phyloP scores from a whole-genome alignment of 2,797 vertebrate genomes.

The Mycteria americana region DNA sequence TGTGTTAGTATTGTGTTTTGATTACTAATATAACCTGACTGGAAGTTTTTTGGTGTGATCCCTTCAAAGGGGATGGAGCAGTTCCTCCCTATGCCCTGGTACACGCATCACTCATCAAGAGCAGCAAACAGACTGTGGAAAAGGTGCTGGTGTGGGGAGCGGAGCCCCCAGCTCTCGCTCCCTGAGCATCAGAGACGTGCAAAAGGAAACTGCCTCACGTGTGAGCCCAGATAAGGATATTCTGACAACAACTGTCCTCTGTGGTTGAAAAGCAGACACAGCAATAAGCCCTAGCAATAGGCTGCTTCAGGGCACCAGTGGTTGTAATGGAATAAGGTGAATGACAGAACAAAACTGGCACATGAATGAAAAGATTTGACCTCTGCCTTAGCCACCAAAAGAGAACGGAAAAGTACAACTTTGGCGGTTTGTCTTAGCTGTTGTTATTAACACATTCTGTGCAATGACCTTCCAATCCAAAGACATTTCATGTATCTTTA shows the following conservation, averaged over 20 bases:
- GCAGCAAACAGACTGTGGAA: background rate
- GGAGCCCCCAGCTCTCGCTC: background rate
- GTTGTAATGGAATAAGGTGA: background rate
- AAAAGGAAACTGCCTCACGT: background rate
- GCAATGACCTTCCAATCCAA: background rate
- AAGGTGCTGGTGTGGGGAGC: background rate
- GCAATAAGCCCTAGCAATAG: background rate
- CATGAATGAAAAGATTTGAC: background rate
- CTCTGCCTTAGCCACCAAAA: background rate
- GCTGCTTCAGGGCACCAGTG: background rate
- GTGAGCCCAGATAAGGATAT: background rate
- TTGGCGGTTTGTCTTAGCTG: background rate
- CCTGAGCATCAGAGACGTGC: background rate
- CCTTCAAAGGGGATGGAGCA: background rate
- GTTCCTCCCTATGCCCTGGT: background rate
- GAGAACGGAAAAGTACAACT: background rate
- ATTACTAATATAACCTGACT: background rate
- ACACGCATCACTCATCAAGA: accelerated
- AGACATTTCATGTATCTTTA: conserved; percentile 16
- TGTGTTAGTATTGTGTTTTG: background rate
- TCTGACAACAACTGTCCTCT: background rate
- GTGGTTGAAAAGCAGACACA: background rate
- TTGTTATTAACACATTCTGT: background rate
- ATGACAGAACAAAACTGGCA: background rate
- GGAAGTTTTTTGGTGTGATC: background rate